These are phyloP conservation scores for Heliocidaris erythrogramma DNA, from an alignment of 35 echinoderm and acorn worm genomes.

Conservation along the genomic window DNA sequence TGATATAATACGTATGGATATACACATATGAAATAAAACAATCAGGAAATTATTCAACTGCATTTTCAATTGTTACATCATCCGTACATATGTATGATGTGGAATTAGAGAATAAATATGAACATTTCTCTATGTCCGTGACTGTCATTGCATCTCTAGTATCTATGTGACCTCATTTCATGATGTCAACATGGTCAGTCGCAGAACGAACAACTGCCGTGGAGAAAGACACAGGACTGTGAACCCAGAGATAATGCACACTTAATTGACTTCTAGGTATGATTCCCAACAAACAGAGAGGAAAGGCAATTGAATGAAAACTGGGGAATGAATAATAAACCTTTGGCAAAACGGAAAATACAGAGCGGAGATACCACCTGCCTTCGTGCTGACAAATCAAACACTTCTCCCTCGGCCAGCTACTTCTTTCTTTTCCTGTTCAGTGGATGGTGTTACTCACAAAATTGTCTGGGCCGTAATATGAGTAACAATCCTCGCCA, in stretches of 20 bases:
- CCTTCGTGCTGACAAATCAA: constrained; percentile 29
- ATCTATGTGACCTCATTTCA: neutral
- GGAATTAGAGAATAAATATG: neutral
- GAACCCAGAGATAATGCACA: neutral
- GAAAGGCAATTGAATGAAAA: constrained; percentile 25
- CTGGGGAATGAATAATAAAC: constrained; percentile 38
- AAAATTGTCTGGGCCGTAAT: neutral
- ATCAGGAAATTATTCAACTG: no score
- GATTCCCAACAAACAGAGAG: neutral
- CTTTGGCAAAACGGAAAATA: constrained; percentile 33
- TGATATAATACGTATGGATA: no score
- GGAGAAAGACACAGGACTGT: neutral
- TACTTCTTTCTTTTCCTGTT: neutral
- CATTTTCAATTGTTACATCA: no score
- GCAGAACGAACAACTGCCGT: neutral
- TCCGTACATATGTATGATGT: no score
- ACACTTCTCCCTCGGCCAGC: constrained; percentile 9
- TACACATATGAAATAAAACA: no score
- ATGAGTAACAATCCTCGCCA: neutral
- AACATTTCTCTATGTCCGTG: neutral
- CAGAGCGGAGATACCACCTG: neutral
- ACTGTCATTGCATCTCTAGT: neutral
- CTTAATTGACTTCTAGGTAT: neutral
- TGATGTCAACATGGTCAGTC: neutral
- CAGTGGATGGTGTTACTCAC: constrained; percentile 20